Base-by-base conservation (phyloP, 2,888 invertebrate genomes). In the Elgonia sp. region DNA sequence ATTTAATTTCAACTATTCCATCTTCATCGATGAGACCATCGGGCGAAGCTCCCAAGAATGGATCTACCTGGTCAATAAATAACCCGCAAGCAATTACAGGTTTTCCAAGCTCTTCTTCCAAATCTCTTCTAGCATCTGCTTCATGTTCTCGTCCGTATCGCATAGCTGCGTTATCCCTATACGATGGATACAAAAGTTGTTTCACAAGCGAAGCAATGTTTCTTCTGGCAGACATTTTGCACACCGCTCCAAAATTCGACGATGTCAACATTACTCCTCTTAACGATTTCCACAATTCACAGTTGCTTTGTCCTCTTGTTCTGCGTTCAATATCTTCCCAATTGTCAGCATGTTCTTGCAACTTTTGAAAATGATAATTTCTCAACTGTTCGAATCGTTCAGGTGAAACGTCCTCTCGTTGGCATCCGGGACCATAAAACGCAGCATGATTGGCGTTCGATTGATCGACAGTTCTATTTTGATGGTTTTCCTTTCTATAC, bases 1-100 rank as follows among this genome's bases (percentile, higher is more conserved):
- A 85, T 86, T 91, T 89, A 3, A 76, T 80, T 81, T 89, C 89
- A 42, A 89, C 85, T 14, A 87, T 16, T 0, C 83, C 86, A 67
- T 90, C 82, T 10, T 81, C 79, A 39, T 67, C 89, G 39, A 89
- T 89, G 7, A 87, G 4, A 12, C n/a, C n/a, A n/a, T n/a, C n/a
- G n/a, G n/a, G n/a, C n/a, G n/a, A n/a, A n/a, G n/a, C n/a, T n/a
- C n/a, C 89, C 88, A 89, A 65, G 53, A 57, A 88, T 18, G 60
- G 46, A 40, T 63, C 9, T 21, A 57, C 60, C 16, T 37, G 18
- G 50, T 89, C 89, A 10, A 89, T 86, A 29, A 89, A 86, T 3
- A 90, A 50, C 4, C 88, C 90, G 53, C 76, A 76, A 29, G 18
- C 9, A 20, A 12, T 8, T 0, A 83, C 72, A 39, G 72, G 53